A percentile compares a stretch with the other conserved stretches of the same genome.
Conservation (phyloP, 2,888 invertebrate species). For the Cephus rjabovi region DNA sequence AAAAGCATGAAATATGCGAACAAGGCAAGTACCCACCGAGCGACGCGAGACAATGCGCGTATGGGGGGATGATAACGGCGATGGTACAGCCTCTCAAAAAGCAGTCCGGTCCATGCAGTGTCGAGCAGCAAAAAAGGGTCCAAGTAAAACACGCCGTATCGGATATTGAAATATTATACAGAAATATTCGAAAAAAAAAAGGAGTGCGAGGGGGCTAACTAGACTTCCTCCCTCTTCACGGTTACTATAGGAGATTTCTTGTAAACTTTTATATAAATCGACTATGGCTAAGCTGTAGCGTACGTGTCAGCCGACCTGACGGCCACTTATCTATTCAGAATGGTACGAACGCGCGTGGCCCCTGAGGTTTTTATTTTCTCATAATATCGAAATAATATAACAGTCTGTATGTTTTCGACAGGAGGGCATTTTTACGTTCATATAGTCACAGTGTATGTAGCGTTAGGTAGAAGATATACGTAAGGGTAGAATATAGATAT, state of each 20-base stretch:
- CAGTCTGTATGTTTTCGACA: background rate
- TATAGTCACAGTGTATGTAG: background rate
- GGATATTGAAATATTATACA: constrained; percentile 1
- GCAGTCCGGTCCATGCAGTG: background rate
- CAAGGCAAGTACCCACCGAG: background rate
- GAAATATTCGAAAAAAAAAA: background rate
- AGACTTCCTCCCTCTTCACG: background rate
- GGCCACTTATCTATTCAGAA: background rate
- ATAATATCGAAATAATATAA: background rate
- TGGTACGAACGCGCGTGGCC: background rate
- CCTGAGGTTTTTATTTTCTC: background rate
- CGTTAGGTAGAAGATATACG: background rate
- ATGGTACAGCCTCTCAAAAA: background rate
- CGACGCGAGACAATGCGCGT: background rate
- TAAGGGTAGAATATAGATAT: background rate
- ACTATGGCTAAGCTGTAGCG: background rate
- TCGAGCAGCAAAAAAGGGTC: background rate
- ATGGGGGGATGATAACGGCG: background rate
- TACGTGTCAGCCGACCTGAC: background rate
- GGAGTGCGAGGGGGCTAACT: background rate
- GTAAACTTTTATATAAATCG: background rate
- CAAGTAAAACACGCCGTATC: background rate
- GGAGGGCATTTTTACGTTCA: background rate
- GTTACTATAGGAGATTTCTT: background rate
- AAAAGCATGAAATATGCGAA: constrained; percentile 1